Conservation (phyloP, 1,140 invertebrate species). For the Samia ricini region DNA sequence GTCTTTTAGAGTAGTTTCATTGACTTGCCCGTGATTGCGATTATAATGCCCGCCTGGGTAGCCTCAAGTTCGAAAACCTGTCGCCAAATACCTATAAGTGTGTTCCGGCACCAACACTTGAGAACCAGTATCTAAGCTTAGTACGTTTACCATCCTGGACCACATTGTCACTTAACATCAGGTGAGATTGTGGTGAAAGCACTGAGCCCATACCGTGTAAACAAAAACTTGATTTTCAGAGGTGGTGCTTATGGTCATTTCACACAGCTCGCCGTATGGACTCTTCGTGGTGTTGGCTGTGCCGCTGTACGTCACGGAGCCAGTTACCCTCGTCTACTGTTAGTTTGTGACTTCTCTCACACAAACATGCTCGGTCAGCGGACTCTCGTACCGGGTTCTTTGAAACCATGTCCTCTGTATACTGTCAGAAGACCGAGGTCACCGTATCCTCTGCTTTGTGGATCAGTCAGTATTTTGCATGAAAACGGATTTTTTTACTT, state of each 20-base stretch:
- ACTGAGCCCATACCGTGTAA: too few species aligned
- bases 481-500: too few species aligned
- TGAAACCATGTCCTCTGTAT: conserved; percentile 42
- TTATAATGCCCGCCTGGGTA: too few species aligned
- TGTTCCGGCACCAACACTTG: too few species aligned
- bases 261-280: conserved; percentile 62
- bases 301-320: conserved; percentile 50
- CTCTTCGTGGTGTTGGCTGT: conserved; percentile 52
- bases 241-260: conserved; percentile 59
- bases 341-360: conserved; percentile 69
- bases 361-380: conserved; percentile 67
- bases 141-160: too few species aligned
- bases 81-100: too few species aligned
- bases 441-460: conserved; percentile 49
- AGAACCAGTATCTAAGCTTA: too few species aligned
- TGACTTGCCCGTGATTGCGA: too few species aligned
- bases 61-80: too few species aligned
- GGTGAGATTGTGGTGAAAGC: too few species aligned
- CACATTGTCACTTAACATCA: too few species aligned
- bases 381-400: conserved; percentile 41
- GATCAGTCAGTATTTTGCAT: conserved; percentile 13
- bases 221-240: conserved; percentile 27
- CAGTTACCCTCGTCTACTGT: conserved; percentile 35
- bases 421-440: conserved; percentile 38
- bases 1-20: too few species aligned